These are phyloP conservation scores for Hylaeus anthracinus DNA, from an alignment of 1,140 invertebrate genomes.

Conservation along the genomic window DNA sequence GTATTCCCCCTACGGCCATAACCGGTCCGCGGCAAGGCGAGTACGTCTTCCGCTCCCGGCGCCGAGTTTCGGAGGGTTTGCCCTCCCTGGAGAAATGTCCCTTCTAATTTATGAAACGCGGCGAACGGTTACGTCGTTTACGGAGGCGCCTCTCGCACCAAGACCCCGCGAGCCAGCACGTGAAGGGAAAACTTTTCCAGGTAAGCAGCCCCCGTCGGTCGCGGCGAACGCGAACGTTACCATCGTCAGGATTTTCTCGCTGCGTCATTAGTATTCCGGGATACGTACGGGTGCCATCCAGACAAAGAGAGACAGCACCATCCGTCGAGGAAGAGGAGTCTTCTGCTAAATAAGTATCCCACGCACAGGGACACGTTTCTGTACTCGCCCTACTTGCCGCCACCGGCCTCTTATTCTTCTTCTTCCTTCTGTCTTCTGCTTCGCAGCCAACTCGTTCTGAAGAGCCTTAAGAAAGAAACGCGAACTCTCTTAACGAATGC, in stretches of 20 bases:
- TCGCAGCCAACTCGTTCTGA: conserved; percentile 21
- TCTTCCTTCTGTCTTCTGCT: background rate
- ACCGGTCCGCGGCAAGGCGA: conserved; percentile 36
- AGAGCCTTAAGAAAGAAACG: conserved; percentile 30
- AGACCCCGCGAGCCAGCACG: conserved; percentile 27
- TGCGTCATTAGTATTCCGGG: conserved; percentile 55
- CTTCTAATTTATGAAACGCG: conserved; percentile 63
- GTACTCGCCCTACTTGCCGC: conserved; percentile 57
- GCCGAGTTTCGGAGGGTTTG: conserved; percentile 55
- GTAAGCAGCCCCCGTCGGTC: conserved; percentile 29
- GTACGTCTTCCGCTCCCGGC: conserved; percentile 46
- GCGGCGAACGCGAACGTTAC: conserved; percentile 4
- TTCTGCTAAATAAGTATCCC: conserved; percentile 59
- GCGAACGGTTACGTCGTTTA: conserved; percentile 59
- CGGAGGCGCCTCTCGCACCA: conserved; percentile 22
- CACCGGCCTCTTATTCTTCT: conserved; percentile 1
- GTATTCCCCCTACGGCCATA: conserved; percentile 64
- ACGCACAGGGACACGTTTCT: conserved; percentile 63
- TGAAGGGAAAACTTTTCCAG: conserved; percentile 53
- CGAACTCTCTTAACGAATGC: conserved; percentile 57
- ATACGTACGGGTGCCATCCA: conserved; percentile 23
- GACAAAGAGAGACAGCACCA: conserved; percentile 41
- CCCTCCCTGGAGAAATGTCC: conserved; percentile 58
- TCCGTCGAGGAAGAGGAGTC: background rate
- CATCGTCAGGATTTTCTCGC: conserved; percentile 44